Evolutionary conservation across 2,797 vertebrate species (phyloP).

Genomic region (Nyctalus aviator): DNA sequence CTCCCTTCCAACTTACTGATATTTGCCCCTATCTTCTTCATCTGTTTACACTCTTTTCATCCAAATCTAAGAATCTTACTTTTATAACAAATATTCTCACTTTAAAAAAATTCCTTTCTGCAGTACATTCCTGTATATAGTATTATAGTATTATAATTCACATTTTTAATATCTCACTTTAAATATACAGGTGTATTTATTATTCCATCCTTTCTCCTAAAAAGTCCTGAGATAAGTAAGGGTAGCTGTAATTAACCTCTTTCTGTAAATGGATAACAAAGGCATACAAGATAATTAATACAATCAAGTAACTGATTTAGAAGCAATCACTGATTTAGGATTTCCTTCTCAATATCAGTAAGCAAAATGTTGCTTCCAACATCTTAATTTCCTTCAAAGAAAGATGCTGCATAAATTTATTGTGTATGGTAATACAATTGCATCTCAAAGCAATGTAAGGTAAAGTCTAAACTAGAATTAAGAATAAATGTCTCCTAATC

Average conservation of each 20-base stretch:
- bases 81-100: background rate
- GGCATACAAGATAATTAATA: constrained; percentile 65
- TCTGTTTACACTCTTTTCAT: background rate
- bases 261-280: constrained; percentile 39
- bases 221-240: constrained; percentile 53
- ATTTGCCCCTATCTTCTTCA: background rate
- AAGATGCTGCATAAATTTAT: constrained; percentile 43
- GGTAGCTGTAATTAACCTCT: constrained; percentile 68
- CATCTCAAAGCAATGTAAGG: constrained; percentile 52
- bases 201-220: constrained; percentile 58
- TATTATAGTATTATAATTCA: background rate
- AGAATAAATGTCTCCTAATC: constrained; percentile 61
- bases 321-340: constrained; percentile 58
- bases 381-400: constrained; percentile 50
- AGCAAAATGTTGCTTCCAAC: constrained; percentile 17
- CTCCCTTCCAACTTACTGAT: background rate
- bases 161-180: background rate
- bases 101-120: background rate
- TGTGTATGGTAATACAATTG: constrained; percentile 42
- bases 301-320: constrained; percentile 69
- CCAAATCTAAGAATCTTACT: background rate
- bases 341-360: constrained; percentile 65
- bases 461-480: constrained; percentile 70
- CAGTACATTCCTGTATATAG: background rate
- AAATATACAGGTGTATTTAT: constrained; percentile 42